Conservation (phyloP, 2,797 vertebrate species). For the Micropoecilia bifurca region DNA sequence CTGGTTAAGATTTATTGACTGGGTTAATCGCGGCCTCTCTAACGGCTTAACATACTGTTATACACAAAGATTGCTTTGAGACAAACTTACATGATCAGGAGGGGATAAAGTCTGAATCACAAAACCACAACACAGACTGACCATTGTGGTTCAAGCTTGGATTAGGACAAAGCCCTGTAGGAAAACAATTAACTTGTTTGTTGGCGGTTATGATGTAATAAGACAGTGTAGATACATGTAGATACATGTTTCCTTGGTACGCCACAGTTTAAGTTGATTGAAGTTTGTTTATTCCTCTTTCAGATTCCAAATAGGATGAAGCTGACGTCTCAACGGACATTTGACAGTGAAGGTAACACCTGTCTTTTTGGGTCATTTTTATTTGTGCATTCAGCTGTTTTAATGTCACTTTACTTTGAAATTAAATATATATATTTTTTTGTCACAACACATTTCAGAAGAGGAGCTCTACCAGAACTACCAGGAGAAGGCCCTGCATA, state of each 20-base stretch:
- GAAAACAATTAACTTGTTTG: constrained; percentile 59
- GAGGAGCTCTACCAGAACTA: constrained; percentile 97
- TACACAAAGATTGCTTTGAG: constrained; percentile 13
- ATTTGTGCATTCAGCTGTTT: background rate
- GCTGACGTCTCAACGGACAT: constrained; percentile 87
- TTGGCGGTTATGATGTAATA: constrained; percentile 59
- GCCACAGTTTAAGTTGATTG: background rate
- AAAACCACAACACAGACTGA: constrained; percentile 41
- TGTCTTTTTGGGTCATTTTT: constrained; percentile 15
- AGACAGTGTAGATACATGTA: constrained; percentile 26
- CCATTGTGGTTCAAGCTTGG: constrained; percentile 37
- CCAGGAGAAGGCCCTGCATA: constrained; percentile 95
- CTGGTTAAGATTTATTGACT: constrained; percentile 8
- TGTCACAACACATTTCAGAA: constrained; percentile 77
- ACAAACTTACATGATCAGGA: constrained; percentile 10
- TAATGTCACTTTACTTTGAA: background rate
- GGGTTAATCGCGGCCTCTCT: constrained; percentile 10
- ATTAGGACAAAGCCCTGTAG: constrained; percentile 42
- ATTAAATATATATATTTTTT: background rate
- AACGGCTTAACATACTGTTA: constrained; percentile 11
- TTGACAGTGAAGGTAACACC: constrained; percentile 94
- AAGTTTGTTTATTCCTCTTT: constrained; percentile 24
- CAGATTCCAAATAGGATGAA: constrained; percentile 84
- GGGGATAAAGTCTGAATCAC: constrained; percentile 26
- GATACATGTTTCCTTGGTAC: background rate